A percentile compares a stretch with the other conserved stretches of the same genome.
Conservation (phyloP, 92 coral and sea anemone genomes). For the Hydrozoanthus gracilis region DNA sequence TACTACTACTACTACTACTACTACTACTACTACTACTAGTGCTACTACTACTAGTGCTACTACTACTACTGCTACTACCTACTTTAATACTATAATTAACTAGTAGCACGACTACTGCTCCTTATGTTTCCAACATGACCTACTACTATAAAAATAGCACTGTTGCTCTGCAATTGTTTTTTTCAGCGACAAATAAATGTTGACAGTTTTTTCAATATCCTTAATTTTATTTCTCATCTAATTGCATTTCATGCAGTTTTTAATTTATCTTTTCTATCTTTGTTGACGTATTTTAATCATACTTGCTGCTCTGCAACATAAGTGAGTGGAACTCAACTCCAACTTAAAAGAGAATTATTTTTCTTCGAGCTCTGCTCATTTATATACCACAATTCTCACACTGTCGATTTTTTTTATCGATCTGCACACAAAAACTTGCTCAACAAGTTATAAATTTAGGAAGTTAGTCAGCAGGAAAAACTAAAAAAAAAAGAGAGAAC, state of each 20-base stretch:
- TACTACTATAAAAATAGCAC: no score
- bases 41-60: no score
- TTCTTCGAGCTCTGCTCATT: background rate
- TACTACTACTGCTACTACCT: no score
- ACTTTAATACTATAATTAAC: no score
- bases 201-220: no score
- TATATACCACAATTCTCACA: background rate
- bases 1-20: no score
- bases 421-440: constrained; percentile 2
- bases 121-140: no score
- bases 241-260: constrained; percentile 9
- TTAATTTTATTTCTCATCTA: background rate
- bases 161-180: no score
- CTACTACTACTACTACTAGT: no score
- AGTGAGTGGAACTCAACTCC: constrained; percentile 7
- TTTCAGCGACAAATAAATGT: no score
- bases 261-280: background rate
- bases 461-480: background rate
- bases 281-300: background rate
- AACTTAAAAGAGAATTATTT: background rate
- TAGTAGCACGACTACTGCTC: no score
- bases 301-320: constrained; percentile 2
- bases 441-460: background rate
- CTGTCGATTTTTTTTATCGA: background rate
- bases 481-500: background rate